These are phyloP conservation scores for Leptinotarsa juncta DNA, from an alignment of 2,888 invertebrate genomes.

Conservation along the genomic window DNA sequence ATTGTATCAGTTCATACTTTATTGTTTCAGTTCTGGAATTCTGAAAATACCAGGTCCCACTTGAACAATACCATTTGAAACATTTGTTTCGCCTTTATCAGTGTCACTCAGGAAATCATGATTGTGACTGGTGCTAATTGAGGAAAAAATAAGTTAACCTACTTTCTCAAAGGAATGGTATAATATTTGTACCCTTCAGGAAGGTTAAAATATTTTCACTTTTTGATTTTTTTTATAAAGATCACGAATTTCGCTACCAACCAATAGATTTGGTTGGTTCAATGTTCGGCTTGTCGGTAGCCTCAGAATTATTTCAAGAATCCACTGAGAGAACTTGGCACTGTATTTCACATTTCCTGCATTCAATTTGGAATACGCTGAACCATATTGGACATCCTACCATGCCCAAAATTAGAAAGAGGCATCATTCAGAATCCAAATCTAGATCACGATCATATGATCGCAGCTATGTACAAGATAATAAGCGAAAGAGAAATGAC, in stretches of 20 bases:
- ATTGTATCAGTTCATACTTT: background rate
- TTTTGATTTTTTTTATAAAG: background rate
- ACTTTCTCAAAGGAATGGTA: slow-evolving; percentile 5
- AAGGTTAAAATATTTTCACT: background rate
- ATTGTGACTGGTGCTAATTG: background rate
- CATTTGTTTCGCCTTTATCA: background rate
- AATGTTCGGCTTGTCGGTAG: slow-evolving; percentile 77
- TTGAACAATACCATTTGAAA: background rate
- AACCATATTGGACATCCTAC: slow-evolving; percentile 22
- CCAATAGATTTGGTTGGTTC: slow-evolving; percentile 63
- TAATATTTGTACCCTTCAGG: background rate
- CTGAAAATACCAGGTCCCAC: background rate
- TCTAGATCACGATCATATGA: slow-evolving; percentile 73
- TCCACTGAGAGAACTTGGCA: slow-evolving; percentile 79
- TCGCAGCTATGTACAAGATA: slow-evolving; percentile 47
- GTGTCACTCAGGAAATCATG: background rate
- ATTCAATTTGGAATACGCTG: slow-evolving; percentile 43
- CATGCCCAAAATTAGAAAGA: slow-evolving; percentile 86
- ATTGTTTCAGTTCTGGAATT: slow-evolving; percentile 17
- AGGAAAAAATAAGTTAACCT: background rate
- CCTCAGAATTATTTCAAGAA: slow-evolving; percentile 75
- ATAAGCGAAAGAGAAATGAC: slow-evolving; percentile 75
- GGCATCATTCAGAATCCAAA: slow-evolving; percentile 78
- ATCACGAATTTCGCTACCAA: background rate
- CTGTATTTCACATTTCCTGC: slow-evolving; percentile 61